Conservation (phyloP, 2,113 vertebrate species). For the Brachypodius melanocephalos region DNA sequence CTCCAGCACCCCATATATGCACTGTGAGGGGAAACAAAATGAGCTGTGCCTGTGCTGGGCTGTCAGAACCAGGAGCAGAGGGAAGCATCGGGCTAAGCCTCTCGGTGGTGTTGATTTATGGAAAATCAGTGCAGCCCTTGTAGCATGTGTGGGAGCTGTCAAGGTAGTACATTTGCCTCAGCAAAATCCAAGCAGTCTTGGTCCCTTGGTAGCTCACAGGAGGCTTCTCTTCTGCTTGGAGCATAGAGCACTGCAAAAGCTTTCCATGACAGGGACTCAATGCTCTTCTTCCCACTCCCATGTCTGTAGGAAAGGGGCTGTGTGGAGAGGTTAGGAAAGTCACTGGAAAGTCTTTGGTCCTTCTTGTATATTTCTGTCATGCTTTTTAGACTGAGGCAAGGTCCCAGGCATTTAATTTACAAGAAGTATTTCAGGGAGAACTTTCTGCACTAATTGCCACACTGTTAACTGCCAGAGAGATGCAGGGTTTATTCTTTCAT, state of each 20-base stretch:
- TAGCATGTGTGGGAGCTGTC: not conserved
- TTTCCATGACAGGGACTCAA: not conserved
- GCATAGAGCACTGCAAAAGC: not conserved
- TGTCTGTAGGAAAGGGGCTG: not conserved
- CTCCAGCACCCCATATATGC: not conserved
- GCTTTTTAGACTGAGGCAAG: not conserved
- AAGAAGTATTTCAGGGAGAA: not conserved
- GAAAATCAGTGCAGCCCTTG: not conserved
- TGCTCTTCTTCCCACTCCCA: not conserved
- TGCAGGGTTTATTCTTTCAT: not conserved
- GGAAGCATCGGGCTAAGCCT: not conserved
- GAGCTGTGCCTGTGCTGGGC: not conserved
- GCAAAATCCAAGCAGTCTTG: not conserved
- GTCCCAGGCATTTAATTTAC: not conserved
- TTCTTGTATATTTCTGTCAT: not conserved
- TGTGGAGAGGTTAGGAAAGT: not conserved
- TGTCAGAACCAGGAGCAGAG: not conserved
- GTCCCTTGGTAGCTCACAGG: not conserved
- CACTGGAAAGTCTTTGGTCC: not conserved
- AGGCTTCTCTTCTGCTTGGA: not conserved
- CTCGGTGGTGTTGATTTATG: constrained; percentile 1
- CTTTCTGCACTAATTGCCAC: not conserved
- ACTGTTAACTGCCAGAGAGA: constrained; percentile 17
- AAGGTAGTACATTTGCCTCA: not conserved
- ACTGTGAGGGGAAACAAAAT: constrained; percentile 17